Conservation (phyloP, 1,140 invertebrate genomes). For the Danaus plexippus region DNA sequence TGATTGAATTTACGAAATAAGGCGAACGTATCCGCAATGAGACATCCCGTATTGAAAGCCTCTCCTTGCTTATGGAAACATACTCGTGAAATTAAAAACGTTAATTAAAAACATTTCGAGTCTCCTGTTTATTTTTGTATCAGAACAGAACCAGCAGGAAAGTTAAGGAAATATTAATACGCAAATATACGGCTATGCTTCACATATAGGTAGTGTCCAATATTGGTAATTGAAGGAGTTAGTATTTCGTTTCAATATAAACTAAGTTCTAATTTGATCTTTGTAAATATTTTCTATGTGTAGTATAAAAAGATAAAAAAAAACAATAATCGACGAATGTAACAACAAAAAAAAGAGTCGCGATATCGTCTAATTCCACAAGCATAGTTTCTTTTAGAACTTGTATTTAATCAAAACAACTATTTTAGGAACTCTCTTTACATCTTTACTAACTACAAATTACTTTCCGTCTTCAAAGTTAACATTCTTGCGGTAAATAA, state of each 20-base stretch:
- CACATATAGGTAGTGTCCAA: too few species aligned
- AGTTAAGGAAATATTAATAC: too few species aligned
- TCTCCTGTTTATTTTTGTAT: conserved; percentile 18
- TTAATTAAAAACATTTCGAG: conserved; percentile 15
- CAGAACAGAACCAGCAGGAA: not conserved
- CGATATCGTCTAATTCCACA: too few species aligned
- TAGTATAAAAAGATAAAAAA: too few species aligned
- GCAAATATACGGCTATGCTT: too few species aligned
- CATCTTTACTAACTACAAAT: conserved; percentile 46
- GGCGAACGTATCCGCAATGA: conserved; percentile 6
- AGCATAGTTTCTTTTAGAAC: conserved; percentile 1
- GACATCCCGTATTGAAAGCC: conserved; percentile 7
- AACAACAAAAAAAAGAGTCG: too few species aligned
- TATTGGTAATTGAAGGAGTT: too few species aligned
- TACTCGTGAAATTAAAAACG: conserved; percentile 9
- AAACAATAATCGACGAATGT: too few species aligned
- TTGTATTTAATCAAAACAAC: conserved; percentile 40
- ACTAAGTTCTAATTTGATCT: too few species aligned
- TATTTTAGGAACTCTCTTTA: conserved; percentile 26
- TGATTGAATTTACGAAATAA: conserved; percentile 8
- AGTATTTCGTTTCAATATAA: too few species aligned
- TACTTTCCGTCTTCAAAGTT: conserved; percentile 56
- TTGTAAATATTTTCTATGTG: too few species aligned
- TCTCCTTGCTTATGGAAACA: conserved; percentile 9
- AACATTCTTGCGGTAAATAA: conserved; percentile 57